Conservation (phyloP, 2,113 vertebrate species). For the Orycteropus afer region DNA sequence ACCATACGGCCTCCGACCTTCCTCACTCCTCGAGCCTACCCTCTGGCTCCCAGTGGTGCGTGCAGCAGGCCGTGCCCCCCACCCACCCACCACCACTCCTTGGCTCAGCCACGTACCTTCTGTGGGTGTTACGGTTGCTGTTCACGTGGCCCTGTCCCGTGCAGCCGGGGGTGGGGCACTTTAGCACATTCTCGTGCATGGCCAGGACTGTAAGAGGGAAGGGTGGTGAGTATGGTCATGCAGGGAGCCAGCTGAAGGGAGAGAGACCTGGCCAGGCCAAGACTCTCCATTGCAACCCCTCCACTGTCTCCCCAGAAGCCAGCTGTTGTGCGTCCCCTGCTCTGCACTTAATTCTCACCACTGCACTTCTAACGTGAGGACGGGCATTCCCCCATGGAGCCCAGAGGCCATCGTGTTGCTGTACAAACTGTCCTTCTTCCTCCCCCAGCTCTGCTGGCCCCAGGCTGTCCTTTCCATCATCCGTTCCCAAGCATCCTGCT, state of each 20-base stretch:
- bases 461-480: neutral
- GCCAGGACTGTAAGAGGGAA: conserved; percentile 91
- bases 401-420: neutral
- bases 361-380: conserved; percentile 69
- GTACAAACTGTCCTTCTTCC: neutral
- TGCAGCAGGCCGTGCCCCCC: neutral
- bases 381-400: conserved; percentile 54
- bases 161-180: conserved; percentile 98
- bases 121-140: conserved; percentile 99
- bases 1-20: neutral
- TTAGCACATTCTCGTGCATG: conserved; percentile 99
- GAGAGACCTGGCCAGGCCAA: too few relatives aligned
- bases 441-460: neutral
- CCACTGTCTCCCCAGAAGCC: conserved; percentile 27
- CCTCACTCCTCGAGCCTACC: fast-evolving
- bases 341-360: conserved; percentile 70
- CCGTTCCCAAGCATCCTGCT: neutral
- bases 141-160: conserved; percentile 99
- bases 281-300: neutral
- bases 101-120: conserved; percentile 89
- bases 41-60: neutral
- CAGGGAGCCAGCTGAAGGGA: neutral
- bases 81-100: neutral
- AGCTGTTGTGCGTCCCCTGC: conserved; percentile 43
- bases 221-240: conserved; percentile 15